Conservation (phyloP, 2,888 invertebrate species). For the Eupeodes latifasciatus region DNA sequence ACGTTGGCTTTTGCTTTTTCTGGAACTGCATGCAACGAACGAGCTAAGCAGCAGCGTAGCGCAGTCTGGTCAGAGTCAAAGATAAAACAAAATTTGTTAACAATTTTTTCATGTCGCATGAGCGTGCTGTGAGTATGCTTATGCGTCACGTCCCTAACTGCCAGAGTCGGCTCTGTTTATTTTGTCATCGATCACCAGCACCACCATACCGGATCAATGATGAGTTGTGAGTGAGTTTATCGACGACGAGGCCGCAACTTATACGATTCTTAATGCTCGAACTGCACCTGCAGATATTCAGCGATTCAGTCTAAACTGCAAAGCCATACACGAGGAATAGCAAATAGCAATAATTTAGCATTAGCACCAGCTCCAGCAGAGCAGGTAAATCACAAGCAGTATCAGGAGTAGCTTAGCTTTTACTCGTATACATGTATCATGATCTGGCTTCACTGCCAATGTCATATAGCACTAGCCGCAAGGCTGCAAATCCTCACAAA, state of each 20-base stretch:
- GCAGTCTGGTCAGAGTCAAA: constrained; percentile 42
- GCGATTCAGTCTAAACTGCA: background rate
- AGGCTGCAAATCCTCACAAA: background rate
- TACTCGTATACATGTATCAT: background rate
- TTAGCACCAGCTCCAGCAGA: too few species aligned
- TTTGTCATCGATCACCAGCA: constrained; percentile 61
- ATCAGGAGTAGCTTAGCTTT: background rate
- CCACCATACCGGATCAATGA: constrained; percentile 56
- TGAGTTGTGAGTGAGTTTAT: constrained; percentile 73
- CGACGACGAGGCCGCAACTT: constrained; percentile 54
- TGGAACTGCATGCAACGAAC: constrained; percentile 19
- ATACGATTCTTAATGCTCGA: background rate
- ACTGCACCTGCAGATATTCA: constrained; percentile 64
- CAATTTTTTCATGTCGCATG: constrained; percentile 45
- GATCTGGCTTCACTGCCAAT: constrained; percentile 62
- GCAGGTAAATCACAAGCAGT: constrained; percentile 21
- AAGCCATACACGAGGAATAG: constrained; percentile 1
- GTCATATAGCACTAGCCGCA: constrained; percentile 54
- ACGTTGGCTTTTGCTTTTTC: background rate
- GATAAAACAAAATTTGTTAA: constrained; percentile 49
- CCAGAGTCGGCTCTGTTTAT: constrained; percentile 43
- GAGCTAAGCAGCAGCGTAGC: background rate
- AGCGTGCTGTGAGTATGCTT: constrained; percentile 48
- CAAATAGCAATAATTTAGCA: constrained; percentile 16
- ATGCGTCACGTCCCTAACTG: constrained; percentile 54